These are phyloP conservation scores for Octonoba sinensis DNA, from an alignment of 2,888 invertebrate genomes.

Conservation along the genomic window DNA sequence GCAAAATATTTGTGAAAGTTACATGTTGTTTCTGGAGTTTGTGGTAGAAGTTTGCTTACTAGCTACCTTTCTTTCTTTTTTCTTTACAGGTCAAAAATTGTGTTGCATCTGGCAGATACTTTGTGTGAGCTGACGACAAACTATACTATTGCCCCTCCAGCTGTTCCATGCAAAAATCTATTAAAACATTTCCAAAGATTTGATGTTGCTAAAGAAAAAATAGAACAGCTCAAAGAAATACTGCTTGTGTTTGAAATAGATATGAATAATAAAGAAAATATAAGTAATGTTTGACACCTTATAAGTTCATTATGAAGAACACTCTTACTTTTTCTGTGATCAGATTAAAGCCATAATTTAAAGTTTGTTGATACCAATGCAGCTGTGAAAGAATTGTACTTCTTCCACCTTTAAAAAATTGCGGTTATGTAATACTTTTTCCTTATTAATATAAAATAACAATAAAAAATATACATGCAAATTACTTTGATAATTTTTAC, in stretches of 20 bases:
- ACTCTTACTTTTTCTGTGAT: too few relatives aligned
- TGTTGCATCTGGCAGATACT: conserved; percentile 25
- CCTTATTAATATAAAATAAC: too few relatives aligned
- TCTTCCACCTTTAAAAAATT: too few relatives aligned
- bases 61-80: too few relatives aligned
- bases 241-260: conserved; percentile 22
- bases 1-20: not conserved
- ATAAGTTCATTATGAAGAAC: too few relatives aligned
- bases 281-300: conserved; percentile 23
- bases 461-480: too few relatives aligned
- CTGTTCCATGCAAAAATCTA: conserved; percentile 18
- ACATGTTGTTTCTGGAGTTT: not conserved
- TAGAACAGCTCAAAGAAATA: conserved; percentile 42
- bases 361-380: too few relatives aligned
- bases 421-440: too few relatives aligned
- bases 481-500: too few relatives aligned
- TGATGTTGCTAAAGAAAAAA: conserved; percentile 36
- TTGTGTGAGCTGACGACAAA: conserved; percentile 23
- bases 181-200: conserved; percentile 49
- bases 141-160: conserved; percentile 26
- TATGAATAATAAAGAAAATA: conserved; percentile 4
- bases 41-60: not conserved
- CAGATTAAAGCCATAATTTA: too few relatives aligned
- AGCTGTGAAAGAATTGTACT: too few relatives aligned
- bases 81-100: conserved; percentile 38